Conservation (phyloP, 2,797 vertebrate genomes). For the Acanthurus tractus region DNA sequence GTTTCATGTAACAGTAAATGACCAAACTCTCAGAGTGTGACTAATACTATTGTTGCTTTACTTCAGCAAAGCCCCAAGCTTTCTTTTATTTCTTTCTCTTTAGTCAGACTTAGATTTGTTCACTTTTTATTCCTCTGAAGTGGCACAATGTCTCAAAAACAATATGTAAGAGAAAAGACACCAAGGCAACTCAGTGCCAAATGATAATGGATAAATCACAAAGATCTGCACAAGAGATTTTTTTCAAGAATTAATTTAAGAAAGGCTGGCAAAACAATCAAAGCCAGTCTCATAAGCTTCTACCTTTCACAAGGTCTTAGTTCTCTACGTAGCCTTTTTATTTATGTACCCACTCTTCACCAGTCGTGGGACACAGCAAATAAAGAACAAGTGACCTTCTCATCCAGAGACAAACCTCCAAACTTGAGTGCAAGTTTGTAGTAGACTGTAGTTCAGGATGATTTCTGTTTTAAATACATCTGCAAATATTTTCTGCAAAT, state of each 20-base stretch:
- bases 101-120: slow-evolving; percentile 40
- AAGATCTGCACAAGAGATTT: slow-evolving; percentile 43
- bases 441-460: neutral
- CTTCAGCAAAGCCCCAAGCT: slow-evolving; percentile 54
- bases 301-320: slow-evolving; percentile 47
- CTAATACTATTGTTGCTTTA: slow-evolving; percentile 69
- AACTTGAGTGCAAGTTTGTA: slow-evolving; percentile 30
- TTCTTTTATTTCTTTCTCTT: slow-evolving; percentile 52
- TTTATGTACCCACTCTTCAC: slow-evolving; percentile 15
- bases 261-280: slow-evolving; percentile 45
- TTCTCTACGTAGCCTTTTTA: slow-evolving; percentile 38
- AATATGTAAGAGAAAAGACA: slow-evolving; percentile 33
- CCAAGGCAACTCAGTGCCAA: slow-evolving; percentile 37
- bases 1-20: slow-evolving; percentile 70
- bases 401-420: slow-evolving; percentile 51
- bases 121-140: slow-evolving; percentile 48
- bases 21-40: slow-evolving; percentile 71
- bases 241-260: slow-evolving; percentile 38
- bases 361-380: slow-evolving; percentile 30
- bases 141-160: slow-evolving; percentile 55
- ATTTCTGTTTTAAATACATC: slow-evolving; percentile 10
- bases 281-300: slow-evolving; percentile 45
- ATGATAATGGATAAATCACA: slow-evolving; percentile 53
- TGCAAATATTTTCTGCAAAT: slow-evolving; percentile 20
- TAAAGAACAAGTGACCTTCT: slow-evolving; percentile 55